phyloP scores from a whole-genome alignment of 1,140 invertebrate genomes.

The Scylla paramamosain region DNA sequence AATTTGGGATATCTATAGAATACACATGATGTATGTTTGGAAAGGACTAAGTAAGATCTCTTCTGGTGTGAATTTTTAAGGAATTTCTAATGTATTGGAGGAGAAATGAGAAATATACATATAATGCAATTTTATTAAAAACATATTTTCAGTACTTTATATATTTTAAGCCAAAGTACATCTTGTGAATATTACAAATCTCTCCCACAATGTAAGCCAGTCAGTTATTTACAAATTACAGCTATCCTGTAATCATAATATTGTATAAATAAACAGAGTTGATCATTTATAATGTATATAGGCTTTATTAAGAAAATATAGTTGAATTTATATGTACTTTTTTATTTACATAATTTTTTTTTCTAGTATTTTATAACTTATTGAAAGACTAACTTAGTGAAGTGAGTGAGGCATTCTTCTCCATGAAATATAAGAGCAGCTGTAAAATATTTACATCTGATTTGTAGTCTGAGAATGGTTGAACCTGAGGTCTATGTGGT shows the following conservation, averaged over 20 bases:
- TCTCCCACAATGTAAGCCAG: too few relatives aligned
- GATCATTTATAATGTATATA: constrained; percentile 15
- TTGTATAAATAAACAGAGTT: background rate
- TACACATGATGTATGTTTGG: too few relatives aligned
- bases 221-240: background rate
- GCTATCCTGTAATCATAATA: background rate
- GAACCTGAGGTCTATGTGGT: constrained; percentile 9
- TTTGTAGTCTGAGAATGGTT: background rate
- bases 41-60: too few relatives aligned
- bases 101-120: too few relatives aligned
- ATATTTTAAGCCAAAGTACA: too few relatives aligned
- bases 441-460: constrained; percentile 48
- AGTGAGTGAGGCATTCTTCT: constrained; percentile 34
- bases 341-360: background rate
- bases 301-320: background rate
- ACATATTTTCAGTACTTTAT: too few relatives aligned
- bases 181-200: too few relatives aligned
- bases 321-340: background rate
- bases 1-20: too few relatives aligned
- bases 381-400: background rate
- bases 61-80: too few relatives aligned
- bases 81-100: too few relatives aligned
- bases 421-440: constrained; percentile 52
- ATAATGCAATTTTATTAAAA: too few relatives aligned
- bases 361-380: background rate